Evolutionary conservation across 1,140 invertebrate genomes (phyloP).

Genomic region (Calephelis virginiensis): DNA sequence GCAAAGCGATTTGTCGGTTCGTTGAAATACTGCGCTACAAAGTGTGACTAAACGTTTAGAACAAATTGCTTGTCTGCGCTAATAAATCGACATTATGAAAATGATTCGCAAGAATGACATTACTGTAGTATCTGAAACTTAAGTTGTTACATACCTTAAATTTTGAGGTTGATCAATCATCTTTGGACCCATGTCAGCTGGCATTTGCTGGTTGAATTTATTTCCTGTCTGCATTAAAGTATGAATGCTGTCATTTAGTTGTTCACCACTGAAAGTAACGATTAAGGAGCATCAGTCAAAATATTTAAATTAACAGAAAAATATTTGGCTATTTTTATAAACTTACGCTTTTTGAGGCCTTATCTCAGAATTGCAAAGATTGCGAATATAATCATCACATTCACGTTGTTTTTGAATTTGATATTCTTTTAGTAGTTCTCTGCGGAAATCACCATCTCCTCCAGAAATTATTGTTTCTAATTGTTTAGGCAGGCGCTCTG

Average conservation of each 20-base stretch:
- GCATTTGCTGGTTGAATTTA: conserved; percentile 37
- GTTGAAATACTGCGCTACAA: background rate
- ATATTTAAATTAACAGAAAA: background rate
- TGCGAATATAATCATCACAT: conserved; percentile 67
- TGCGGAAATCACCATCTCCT: conserved; percentile 81
- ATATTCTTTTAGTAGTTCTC: conserved; percentile 85
- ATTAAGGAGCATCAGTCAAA: conserved; percentile 18
- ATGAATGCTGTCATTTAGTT: background rate
- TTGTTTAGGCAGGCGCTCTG: conserved; percentile 47
- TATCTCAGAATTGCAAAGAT: conserved; percentile 60
- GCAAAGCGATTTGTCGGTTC: background rate
- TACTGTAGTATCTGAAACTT: background rate
- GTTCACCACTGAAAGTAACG: background rate
- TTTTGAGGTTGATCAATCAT: conserved; percentile 37
- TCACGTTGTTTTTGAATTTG: conserved; percentile 84
- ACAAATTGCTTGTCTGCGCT: conserved; percentile 9
- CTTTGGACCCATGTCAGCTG: conserved; percentile 28
- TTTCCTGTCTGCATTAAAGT: conserved; percentile 32
- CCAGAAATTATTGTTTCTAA: conserved; percentile 49
- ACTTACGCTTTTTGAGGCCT: conserved; percentile 82
- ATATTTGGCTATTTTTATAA: conserved; percentile 17
- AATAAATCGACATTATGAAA: background rate
- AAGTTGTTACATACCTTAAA: conserved; percentile 16
- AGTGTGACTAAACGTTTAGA: conserved; percentile 2
- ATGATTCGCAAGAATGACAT: background rate